Evolutionary conservation across 2,888 invertebrate species (phyloP).

Genomic region (Platycheirus albimanus): DNA sequence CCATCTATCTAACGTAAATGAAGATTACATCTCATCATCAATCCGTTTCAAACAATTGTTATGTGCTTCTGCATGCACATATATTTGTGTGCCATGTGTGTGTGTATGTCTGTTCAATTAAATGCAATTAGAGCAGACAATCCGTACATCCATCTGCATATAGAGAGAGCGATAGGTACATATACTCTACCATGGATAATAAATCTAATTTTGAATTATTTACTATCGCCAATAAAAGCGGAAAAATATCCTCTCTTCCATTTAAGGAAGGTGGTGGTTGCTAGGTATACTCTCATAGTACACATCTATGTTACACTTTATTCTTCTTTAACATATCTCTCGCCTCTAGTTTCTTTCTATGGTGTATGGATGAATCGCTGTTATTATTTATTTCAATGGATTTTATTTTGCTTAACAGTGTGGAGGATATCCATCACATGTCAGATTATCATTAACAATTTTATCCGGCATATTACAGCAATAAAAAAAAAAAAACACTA

Average conservation of each 20-base stretch:
- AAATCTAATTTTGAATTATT: constrained; percentile 74
- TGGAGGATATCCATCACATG: constrained; percentile 69
- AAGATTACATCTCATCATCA: constrained; percentile 73
- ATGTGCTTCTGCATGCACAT: not conserved
- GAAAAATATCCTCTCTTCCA: constrained; percentile 37
- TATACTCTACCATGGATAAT: constrained; percentile 45
- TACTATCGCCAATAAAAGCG: constrained; percentile 71
- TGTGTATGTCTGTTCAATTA: constrained; percentile 63
- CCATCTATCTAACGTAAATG: constrained; percentile 51
- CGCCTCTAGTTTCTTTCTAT: not conserved
- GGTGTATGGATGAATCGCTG: constrained; percentile 37
- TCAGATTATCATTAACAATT: constrained; percentile 78
- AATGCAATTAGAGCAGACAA: constrained; percentile 72
- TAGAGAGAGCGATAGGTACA: not conserved
- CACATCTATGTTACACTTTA: constrained; percentile 45
- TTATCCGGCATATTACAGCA: constrained; percentile 75
- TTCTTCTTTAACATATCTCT: constrained; percentile 15
- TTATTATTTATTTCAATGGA: constrained; percentile 55
- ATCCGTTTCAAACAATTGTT: constrained; percentile 72
- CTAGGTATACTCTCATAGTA: no score
- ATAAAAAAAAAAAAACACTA: constrained; percentile 10
- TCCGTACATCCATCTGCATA: constrained; percentile 57
- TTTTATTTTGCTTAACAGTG: constrained; percentile 25
- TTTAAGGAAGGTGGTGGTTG: constrained; percentile 12
- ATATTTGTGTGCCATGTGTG: not conserved